Conservation (phyloP, 1,140 invertebrate genomes). For the Zaprionus tsacasi region DNA sequence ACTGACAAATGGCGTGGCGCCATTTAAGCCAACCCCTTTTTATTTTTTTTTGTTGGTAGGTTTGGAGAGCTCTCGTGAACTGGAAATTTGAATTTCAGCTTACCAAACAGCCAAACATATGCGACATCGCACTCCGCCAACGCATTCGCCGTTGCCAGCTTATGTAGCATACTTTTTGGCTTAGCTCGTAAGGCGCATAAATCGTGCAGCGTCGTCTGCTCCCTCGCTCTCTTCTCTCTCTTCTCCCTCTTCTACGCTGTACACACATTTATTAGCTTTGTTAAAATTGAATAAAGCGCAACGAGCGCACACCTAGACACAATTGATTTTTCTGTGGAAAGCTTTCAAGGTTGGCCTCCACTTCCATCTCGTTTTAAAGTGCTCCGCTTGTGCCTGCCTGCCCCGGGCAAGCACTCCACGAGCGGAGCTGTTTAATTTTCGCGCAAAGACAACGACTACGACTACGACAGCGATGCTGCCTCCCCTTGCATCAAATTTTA, state of each 20-base stretch:
- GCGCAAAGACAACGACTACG: conserved; percentile 45
- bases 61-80: conserved; percentile 21
- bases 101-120: conserved; percentile 68
- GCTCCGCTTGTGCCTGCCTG: background rate
- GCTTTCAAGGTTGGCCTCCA: conserved; percentile 55
- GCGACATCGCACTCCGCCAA: conserved; percentile 28
- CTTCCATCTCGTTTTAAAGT: conserved; percentile 33
- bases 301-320: conserved; percentile 53
- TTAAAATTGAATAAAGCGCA: conserved; percentile 77
- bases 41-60: conserved; percentile 27
- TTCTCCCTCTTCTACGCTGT: conserved; percentile 29
- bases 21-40: conserved; percentile 78
- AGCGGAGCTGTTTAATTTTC: conserved; percentile 64
- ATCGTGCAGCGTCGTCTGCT: conserved; percentile 55
- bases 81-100: conserved; percentile 82
- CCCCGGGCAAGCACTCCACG: conserved; percentile 28
- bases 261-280: conserved; percentile 77
- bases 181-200: conserved; percentile 79
- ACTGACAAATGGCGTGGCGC: conserved; percentile 82
- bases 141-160: conserved; percentile 51
- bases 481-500: conserved; percentile 72
- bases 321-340: conserved; percentile 66
- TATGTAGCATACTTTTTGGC: conserved; percentile 79
- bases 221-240: background rate
- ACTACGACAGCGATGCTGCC: background rate